Percentiles rank a stretch among this genome's conserved stretches.
Evolutionary conservation across 2,888 invertebrate genomes (phyloP).

Genomic region (Lasioglossum figueresi): DNA sequence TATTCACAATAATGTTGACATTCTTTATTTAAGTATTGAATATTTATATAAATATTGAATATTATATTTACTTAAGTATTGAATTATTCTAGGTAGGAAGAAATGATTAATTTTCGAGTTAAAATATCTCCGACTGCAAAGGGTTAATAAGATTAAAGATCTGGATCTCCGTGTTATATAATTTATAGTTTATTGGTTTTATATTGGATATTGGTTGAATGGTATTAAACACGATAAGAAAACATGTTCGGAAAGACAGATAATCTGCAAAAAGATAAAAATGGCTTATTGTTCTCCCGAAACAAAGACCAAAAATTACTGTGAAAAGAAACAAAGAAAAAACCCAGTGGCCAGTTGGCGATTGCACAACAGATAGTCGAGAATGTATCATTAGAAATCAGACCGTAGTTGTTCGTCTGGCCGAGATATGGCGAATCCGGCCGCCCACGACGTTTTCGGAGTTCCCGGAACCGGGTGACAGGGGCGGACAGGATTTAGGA

Average conservation of each 20-base stretch:
- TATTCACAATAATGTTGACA: too few species aligned
- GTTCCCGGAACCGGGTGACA: slow-evolving; percentile 66
- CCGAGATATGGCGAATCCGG: slow-evolving; percentile 54
- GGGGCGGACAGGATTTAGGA: slow-evolving; percentile 67
- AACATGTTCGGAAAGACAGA: not conserved
- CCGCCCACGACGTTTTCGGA: slow-evolving; percentile 68
- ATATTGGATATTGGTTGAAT: too few species aligned
- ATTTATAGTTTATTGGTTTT: too few species aligned
- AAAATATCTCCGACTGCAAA: too few species aligned
- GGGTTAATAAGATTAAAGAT: too few species aligned
- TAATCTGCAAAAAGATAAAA: not conserved
- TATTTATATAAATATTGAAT: too few species aligned
- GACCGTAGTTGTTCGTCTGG: slow-evolving; percentile 18
- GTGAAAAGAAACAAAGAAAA: not conserved
- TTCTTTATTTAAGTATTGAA: too few species aligned
- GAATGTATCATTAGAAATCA: not conserved
- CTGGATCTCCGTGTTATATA: too few species aligned
- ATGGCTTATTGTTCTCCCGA: not conserved
- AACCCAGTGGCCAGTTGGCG: not conserved
- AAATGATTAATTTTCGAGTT: too few species aligned
- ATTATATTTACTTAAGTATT: too few species aligned
- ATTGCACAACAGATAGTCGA: not conserved
- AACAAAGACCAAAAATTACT: not conserved
- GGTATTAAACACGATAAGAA: too few species aligned
- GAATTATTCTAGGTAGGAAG: too few species aligned